Conservation (phyloP, 2,113 vertebrate species). For the Albula goreensis region DNA sequence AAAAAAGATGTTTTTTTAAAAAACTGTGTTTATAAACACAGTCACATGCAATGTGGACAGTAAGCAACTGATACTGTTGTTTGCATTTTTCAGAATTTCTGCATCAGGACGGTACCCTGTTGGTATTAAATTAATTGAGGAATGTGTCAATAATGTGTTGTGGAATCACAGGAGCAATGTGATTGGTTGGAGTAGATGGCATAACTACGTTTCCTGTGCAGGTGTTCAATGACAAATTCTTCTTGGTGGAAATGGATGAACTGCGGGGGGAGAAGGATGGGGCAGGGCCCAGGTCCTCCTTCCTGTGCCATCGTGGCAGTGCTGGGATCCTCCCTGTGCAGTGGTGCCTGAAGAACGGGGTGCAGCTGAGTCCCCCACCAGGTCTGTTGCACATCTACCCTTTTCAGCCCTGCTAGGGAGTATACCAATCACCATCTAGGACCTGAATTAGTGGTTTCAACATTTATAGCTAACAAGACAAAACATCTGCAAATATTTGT, state of each 20-base stretch:
- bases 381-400: constrained; percentile 61
- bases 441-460: too few relatives aligned
- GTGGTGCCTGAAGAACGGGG: constrained; percentile 91
- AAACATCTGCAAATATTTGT: constrained; percentile 9
- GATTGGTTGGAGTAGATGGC: not conserved
- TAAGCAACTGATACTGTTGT: too few relatives aligned
- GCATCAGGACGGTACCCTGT: not conserved
- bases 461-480: too few relatives aligned
- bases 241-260: constrained; percentile 88
- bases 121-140: not conserved
- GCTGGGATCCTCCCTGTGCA: constrained; percentile 83
- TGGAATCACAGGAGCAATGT: not conserved
- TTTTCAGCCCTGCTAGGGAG: too few relatives aligned
- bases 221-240: constrained; percentile 88
- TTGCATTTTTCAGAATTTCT: too few relatives aligned
- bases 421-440: not conserved
- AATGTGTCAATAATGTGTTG: not conserved
- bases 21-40: too few relatives aligned
- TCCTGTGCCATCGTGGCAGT: constrained; percentile 71
- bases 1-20: too few relatives aligned
- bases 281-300: constrained; percentile 69
- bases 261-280: constrained; percentile 69
- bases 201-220: constrained; percentile 44
- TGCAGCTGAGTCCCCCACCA: constrained; percentile 83
- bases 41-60: too few relatives aligned